Conservation (phyloP, 2,113 vertebrate species). For the Rhodinocichla rosea region DNA sequence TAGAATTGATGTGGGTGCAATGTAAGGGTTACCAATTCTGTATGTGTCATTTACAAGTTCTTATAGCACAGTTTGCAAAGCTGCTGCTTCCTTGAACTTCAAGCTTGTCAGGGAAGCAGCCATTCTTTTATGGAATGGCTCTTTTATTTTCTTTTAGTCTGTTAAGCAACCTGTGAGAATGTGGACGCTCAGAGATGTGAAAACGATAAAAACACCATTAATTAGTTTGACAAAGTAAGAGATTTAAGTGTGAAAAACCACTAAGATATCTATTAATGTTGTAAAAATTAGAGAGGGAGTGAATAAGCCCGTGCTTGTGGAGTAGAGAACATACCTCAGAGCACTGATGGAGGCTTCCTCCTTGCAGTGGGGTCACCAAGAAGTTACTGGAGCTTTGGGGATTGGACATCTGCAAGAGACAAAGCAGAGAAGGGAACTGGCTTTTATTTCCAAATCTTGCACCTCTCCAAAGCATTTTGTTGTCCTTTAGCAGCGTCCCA, state of each 20-base stretch:
- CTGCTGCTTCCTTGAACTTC: not conserved
- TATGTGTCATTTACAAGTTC: not conserved
- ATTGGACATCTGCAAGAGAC: not conserved
- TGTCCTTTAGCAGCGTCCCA: not conserved
- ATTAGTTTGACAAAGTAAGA: conserved; percentile 10
- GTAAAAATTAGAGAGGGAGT: not conserved
- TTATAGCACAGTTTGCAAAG: not conserved
- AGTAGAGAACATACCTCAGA: not conserved
- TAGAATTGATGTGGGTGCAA: not conserved
- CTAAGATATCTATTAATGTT: not conserved
- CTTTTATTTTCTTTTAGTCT: not conserved
- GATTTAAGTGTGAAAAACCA: not conserved
- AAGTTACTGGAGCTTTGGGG: not conserved
- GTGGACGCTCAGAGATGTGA: not conserved
- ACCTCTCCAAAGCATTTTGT: rapidly evolving
- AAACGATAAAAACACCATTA: conserved; percentile 10
- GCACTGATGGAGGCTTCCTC: not conserved
- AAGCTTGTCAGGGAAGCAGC: not conserved
- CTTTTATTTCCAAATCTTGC: not conserved
- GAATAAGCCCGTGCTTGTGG: not conserved
- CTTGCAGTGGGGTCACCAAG: not conserved
- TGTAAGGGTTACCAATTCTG: not conserved
- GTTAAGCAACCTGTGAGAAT: not conserved
- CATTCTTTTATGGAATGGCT: not conserved
- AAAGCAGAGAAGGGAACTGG: not conserved